Evolutionary conservation across 1,140 invertebrate species (phyloP).

Genomic region (Varroa destructor): DNA sequence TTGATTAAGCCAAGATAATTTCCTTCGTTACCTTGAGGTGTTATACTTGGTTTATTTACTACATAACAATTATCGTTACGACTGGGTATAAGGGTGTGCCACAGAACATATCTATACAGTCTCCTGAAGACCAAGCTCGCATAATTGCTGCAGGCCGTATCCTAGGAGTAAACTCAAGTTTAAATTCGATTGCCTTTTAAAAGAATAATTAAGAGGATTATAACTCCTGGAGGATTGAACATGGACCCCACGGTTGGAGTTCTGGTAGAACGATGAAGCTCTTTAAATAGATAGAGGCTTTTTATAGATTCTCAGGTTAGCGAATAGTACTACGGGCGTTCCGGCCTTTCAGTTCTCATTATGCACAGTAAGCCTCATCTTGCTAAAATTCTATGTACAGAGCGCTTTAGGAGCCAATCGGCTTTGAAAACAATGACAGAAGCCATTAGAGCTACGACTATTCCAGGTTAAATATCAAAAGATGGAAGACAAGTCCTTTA

Average conservation of each 20-base stretch:
- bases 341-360: neutral
- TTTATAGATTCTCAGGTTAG: neutral
- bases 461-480: neutral
- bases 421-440: slow-evolving; percentile 3
- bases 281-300: slow-evolving; percentile 71
- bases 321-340: neutral
- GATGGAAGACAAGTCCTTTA: slow-evolving; percentile 1
- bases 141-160: slow-evolving; percentile 27
- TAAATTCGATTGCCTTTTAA: slow-evolving; percentile 72
- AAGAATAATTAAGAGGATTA: slow-evolving; percentile 73
- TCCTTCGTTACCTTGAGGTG: slow-evolving; percentile 32
- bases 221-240: slow-evolving; percentile 61
- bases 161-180: slow-evolving; percentile 61
- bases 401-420: neutral
- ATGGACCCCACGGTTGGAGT: slow-evolving; percentile 52
- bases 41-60: slow-evolving; percentile 32
- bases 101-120: slow-evolving; percentile 36
- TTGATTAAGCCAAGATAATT: slow-evolving; percentile 54
- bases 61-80: slow-evolving; percentile 34
- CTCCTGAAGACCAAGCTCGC: slow-evolving; percentile 3
- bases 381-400: neutral
- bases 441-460: slow-evolving; percentile 10
- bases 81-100: slow-evolving; percentile 42
- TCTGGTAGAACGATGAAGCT: slow-evolving; percentile 63
- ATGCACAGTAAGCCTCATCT: neutral